phyloP scores from a whole-genome alignment of 1,140 invertebrate species.

The Drosophila saltans region DNA sequence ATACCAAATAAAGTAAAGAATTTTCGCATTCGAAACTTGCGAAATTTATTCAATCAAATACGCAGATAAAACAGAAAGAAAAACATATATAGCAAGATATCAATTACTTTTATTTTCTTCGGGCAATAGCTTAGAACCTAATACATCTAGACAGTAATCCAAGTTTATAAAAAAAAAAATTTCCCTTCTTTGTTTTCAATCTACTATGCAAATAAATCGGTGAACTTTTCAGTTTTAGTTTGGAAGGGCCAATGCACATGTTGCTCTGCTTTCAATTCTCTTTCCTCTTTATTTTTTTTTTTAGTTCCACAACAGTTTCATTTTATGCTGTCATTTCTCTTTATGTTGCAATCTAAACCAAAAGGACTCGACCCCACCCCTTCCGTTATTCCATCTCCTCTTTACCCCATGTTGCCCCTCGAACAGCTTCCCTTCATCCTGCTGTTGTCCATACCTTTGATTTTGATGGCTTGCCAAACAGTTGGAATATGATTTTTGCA shows the following conservation, averaged over 20 bases:
- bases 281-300: conserved; percentile 6
- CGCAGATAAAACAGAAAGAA: background rate
- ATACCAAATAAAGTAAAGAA: no score
- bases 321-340: conserved; percentile 50
- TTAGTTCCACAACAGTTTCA: conserved; percentile 45
- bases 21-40: no score
- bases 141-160: conserved; percentile 2
- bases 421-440: background rate
- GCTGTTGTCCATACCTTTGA: conserved; percentile 64
- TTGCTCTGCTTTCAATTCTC: conserved; percentile 31
- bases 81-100: background rate
- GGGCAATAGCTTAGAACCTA: conserved; percentile 26
- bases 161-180: conserved; percentile 15
- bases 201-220: conserved; percentile 68
- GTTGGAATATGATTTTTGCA: conserved; percentile 81
- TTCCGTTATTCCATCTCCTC: background rate
- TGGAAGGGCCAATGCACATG: conserved; percentile 51
- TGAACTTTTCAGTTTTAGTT: conserved; percentile 6
- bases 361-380: conserved; percentile 16
- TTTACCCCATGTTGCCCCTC: background rate
- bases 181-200: conserved; percentile 48
- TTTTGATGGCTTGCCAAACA: conserved; percentile 79
- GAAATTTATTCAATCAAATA: no score
- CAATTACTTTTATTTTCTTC: conserved; percentile 3
- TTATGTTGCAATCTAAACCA: conserved; percentile 46